Percentiles rank a stretch among this genome's conserved stretches.
Conservation (phyloP, 53 echinoderm and acorn worm genomes). For the Luidia sarsii region DNA sequence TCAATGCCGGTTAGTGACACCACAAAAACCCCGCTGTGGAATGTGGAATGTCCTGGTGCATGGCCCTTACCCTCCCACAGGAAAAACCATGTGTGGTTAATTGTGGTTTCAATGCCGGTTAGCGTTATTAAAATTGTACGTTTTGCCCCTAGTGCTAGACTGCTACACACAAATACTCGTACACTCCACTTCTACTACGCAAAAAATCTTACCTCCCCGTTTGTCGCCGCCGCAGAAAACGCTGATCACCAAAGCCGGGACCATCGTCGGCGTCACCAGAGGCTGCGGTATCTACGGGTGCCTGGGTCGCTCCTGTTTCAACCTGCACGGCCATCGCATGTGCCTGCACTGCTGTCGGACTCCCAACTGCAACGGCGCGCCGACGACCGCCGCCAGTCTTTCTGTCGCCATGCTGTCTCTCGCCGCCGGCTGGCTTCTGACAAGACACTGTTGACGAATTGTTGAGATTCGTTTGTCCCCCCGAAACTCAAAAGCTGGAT, state of each 20-base stretch:
- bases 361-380: slow-evolving; percentile 14
- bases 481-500: too few species aligned
- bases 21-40: too few species aligned
- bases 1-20: too few species aligned
- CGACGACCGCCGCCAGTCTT: slow-evolving; percentile 7
- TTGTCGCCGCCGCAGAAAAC: slow-evolving; percentile 52
- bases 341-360: slow-evolving; percentile 14
- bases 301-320: not conserved
- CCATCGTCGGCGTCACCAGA: not conserved
- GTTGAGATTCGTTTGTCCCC: too few species aligned
- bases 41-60: too few species aligned
- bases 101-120: too few species aligned
- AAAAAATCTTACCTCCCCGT: too few species aligned
- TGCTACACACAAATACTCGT: not conserved
- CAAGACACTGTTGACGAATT: slow-evolving; percentile 11
- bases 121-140: not conserved
- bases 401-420: not conserved
- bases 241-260: not conserved
- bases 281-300: slow-evolving; percentile 26
- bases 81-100: too few species aligned
- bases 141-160: not conserved
- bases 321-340: not conserved
- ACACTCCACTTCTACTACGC: not conserved
- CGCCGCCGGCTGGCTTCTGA: slow-evolving; percentile 12
- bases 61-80: too few species aligned